Conservation (phyloP, 1,140 invertebrate species). For the Orussus abietinus region DNA sequence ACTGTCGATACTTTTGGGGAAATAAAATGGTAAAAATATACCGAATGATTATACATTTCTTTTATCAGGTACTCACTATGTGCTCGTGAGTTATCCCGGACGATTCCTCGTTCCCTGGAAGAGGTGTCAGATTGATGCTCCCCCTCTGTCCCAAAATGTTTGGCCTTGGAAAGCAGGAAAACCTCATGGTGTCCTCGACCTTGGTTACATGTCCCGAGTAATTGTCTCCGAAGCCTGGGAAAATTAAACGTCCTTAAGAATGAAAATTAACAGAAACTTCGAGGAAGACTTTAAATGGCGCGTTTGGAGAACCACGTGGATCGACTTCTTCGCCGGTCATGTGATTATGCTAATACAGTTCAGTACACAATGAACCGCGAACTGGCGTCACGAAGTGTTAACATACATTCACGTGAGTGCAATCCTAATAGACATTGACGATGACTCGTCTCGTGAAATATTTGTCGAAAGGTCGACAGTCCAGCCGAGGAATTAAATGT, state of each 20-base stretch:
- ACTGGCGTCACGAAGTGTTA: slow-evolving; percentile 30
- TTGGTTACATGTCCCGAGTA: background rate
- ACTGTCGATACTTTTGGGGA: no score
- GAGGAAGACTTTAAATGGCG: background rate
- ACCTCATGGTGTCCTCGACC: slow-evolving; percentile 34
- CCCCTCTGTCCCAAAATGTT: slow-evolving; percentile 39
- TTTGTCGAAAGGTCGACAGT: slow-evolving; percentile 4
- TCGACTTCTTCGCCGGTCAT: slow-evolving; percentile 22
- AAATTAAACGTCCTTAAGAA: background rate
- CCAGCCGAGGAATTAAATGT: slow-evolving; percentile 7
- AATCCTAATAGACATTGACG: slow-evolving; percentile 2
- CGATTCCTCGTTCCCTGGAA: slow-evolving; percentile 29
- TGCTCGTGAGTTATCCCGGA: slow-evolving; percentile 18
- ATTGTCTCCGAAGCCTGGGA: background rate
- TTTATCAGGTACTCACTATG: slow-evolving; percentile 1
- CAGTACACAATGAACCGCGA: slow-evolving; percentile 18
- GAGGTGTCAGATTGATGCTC: slow-evolving; percentile 37
- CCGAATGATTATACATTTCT: background rate
- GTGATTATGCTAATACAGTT: slow-evolving; percentile 30
- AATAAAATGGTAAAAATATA: no score
- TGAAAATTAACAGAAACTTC: no score
- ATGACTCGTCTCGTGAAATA: slow-evolving; percentile 9
- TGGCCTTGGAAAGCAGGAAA: slow-evolving; percentile 41
- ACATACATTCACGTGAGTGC: slow-evolving; percentile 17
- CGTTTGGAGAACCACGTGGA: slow-evolving; percentile 15